Evolutionary conservation across 2,113 vertebrate genomes (phyloP).

Genomic region (Ciconia maguari): DNA sequence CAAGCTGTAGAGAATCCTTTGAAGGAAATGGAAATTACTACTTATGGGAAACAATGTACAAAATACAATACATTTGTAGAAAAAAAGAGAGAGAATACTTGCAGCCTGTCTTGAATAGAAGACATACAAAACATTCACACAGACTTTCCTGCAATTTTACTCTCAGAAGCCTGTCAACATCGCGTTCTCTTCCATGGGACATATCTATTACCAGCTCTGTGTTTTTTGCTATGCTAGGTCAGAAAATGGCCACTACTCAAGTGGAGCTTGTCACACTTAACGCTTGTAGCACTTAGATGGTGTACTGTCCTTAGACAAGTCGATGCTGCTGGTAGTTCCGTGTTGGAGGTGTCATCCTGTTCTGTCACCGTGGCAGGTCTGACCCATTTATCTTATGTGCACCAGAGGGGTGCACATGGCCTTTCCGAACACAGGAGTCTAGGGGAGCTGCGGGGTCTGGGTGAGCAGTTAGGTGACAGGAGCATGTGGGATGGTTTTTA

Average conservation of each 20-base stretch:
- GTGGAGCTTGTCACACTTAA: background rate
- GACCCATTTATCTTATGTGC: background rate
- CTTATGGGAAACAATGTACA: fast-evolving
- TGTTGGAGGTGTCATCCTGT: background rate
- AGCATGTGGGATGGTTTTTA: background rate
- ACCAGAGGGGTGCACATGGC: background rate
- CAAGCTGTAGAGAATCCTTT: background rate
- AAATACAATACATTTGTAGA: background rate
- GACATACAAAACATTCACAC: background rate
- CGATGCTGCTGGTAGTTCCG: background rate
- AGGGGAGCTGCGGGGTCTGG: background rate
- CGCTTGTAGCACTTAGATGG: background rate
- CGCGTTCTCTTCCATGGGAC: background rate
- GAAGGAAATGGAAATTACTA: background rate
- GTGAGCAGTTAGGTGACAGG: background rate
- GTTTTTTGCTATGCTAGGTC: background rate
- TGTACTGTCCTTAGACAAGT: background rate
- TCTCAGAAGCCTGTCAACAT: background rate
- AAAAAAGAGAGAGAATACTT: background rate
- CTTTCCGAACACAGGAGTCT: background rate
- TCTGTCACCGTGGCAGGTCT: background rate
- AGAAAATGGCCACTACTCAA: background rate
- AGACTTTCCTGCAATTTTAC: background rate
- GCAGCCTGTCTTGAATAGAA: background rate
- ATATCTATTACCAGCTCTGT: background rate